Conservation (phyloP, 2,888 invertebrate genomes). For the Crocallis elinguaria region DNA sequence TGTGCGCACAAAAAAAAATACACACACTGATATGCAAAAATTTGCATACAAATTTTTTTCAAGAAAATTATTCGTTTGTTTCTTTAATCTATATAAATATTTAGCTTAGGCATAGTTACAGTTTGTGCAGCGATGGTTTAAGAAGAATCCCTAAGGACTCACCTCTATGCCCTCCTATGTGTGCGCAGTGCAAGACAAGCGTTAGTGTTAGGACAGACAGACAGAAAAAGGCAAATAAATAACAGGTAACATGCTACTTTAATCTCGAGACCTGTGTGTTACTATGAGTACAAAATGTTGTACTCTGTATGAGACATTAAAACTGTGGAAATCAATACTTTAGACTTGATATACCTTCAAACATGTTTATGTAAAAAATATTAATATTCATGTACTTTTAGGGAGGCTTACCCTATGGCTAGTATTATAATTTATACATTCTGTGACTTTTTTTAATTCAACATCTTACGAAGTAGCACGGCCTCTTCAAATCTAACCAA, state of each 20-base stretch:
- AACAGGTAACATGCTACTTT: conserved; percentile 57
- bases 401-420: no score
- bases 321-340: no score
- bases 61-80: no score
- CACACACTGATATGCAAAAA: not conserved
- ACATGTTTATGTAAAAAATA: no score
- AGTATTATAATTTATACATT: no score
- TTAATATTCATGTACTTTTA: no score
- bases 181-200: conserved; percentile 77
- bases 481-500: no score
- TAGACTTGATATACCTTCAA: no score
- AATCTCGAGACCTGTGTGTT: not conserved
- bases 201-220: conserved; percentile 74
- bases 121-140: conserved; percentile 13
- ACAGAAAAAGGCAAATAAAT: conserved; percentile 70
- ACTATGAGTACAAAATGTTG: not conserved
- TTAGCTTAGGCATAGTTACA: not conserved
- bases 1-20: not conserved
- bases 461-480: no score
- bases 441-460: no score
- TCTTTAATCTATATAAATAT: not conserved
- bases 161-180: conserved; percentile 82
- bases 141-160: conserved; percentile 54
- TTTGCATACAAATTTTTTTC: no score
- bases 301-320: no score